phyloP scores from a whole-genome alignment of 1,140 invertebrate species.

The Melanaphis sacchari region DNA sequence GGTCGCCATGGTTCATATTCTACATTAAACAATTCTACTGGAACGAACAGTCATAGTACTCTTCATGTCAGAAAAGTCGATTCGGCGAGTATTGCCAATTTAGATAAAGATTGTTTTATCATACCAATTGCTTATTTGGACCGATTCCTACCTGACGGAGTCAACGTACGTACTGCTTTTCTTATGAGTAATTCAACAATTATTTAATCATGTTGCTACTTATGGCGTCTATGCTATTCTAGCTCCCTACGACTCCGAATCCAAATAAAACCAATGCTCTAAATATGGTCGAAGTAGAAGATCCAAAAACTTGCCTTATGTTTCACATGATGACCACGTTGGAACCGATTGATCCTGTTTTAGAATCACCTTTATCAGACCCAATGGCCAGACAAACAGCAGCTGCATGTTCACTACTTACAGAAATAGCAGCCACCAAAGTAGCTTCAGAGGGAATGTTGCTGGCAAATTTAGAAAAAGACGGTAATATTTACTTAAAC shows the following conservation, averaged over 20 bases:
- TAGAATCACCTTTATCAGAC: constrained; percentile 81
- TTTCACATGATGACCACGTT: constrained; percentile 87
- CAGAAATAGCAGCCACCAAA: constrained; percentile 75
- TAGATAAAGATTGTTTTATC: constrained; percentile 87
- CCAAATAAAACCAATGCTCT: constrained; percentile 57
- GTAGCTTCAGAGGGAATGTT: constrained; percentile 81
- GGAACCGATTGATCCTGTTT: constrained; percentile 80
- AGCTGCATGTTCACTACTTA: constrained; percentile 78
- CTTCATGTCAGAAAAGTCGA: constrained; percentile 67
- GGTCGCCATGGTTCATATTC: constrained; percentile 65
- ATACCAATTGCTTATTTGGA: constrained; percentile 85
- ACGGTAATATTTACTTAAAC: constrained; percentile 67
- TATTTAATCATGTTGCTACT: neutral
- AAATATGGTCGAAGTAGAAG: constrained; percentile 79
- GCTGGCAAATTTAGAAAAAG: constrained; percentile 86
- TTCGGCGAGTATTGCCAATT: constrained; percentile 76
- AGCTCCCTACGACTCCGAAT: constrained; percentile 61
- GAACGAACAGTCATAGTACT: constrained; percentile 64
- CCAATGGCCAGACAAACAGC: constrained; percentile 79
- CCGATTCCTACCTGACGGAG: constrained; percentile 83
- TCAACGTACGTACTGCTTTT: constrained; percentile 70
- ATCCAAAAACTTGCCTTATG: constrained; percentile 84
- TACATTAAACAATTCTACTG: constrained; percentile 53
- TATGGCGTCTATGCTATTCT: neutral
- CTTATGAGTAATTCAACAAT: neutral